These are phyloP conservation scores for Erythrocercus mccallii DNA, from an alignment of 2,113 vertebrate genomes.

Conservation along the genomic window DNA sequence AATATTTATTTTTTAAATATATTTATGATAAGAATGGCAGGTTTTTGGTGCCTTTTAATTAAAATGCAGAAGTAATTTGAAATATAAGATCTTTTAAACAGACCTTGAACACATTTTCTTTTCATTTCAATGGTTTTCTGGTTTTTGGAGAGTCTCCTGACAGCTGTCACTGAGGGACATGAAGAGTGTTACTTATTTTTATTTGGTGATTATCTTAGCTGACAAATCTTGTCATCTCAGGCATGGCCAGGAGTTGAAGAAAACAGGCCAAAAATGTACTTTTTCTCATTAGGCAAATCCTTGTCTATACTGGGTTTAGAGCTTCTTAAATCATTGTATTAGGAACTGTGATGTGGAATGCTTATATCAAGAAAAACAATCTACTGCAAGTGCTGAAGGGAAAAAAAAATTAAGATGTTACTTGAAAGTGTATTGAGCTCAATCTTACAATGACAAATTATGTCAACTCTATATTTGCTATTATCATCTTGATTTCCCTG, in stretches of 20 bases:
- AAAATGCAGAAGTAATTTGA: background rate
- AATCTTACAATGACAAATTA: background rate
- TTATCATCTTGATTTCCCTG: background rate
- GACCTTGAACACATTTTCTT: background rate
- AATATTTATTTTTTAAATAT: accelerated
- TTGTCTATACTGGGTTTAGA: background rate
- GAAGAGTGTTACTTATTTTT: background rate
- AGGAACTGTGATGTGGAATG: background rate
- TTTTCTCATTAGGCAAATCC: background rate
- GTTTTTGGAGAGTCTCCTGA: background rate
- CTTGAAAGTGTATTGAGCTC: background rate
- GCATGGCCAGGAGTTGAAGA: background rate
- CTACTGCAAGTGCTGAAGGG: background rate
- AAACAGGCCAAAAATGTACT: background rate
- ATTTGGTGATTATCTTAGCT: background rate
- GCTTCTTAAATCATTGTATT: background rate
- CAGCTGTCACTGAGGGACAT: background rate
- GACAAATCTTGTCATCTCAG: background rate
- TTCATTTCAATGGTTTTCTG: background rate
- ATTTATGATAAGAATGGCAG: background rate
- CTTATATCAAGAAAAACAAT: background rate
- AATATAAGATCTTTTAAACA: background rate
- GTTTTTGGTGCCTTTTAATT: background rate
- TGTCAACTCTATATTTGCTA: background rate
- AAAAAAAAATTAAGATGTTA: background rate